Percentiles rank a stretch among this genome's conserved stretches.
Conservation (phyloP, 2,888 invertebrate genomes). For the Dolichopus griseipennis region DNA sequence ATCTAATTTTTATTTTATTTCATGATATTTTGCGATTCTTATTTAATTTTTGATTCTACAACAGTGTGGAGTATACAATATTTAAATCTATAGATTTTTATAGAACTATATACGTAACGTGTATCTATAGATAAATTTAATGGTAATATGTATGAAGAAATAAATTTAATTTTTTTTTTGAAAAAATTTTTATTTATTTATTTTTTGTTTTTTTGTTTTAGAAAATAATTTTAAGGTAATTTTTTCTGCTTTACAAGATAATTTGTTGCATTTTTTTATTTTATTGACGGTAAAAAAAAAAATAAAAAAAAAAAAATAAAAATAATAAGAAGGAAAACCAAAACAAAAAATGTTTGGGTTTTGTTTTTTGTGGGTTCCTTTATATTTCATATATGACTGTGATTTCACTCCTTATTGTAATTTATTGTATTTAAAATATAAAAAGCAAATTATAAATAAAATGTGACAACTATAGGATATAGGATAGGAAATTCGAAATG, state of each 20-base stretch:
- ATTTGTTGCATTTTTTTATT: background rate
- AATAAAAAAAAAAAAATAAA: background rate
- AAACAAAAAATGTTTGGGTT: no score
- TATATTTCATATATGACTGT: background rate
- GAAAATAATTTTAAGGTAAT: background rate
- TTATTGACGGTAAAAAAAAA: background rate
- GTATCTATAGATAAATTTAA: background rate
- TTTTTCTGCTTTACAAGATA: constrained; percentile 6
- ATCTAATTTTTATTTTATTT: background rate
- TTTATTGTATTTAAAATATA: no score
- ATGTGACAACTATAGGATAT: no score
- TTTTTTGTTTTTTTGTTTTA: background rate
- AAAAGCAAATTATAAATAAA: no score
- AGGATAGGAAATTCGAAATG: no score
- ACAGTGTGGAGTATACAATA: no score
- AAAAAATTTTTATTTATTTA: no score
- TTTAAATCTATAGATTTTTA: no score
- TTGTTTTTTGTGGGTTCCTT: background rate
- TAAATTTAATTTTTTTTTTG: no score
- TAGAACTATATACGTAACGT: no score
- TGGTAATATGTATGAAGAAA: no score
- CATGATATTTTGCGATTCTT: background rate
- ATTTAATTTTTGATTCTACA: no score
- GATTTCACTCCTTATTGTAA: background rate
- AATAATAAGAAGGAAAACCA: background rate